Conservation (phyloP, 2,113 vertebrate species). For the Prietella phreatophila region DNA sequence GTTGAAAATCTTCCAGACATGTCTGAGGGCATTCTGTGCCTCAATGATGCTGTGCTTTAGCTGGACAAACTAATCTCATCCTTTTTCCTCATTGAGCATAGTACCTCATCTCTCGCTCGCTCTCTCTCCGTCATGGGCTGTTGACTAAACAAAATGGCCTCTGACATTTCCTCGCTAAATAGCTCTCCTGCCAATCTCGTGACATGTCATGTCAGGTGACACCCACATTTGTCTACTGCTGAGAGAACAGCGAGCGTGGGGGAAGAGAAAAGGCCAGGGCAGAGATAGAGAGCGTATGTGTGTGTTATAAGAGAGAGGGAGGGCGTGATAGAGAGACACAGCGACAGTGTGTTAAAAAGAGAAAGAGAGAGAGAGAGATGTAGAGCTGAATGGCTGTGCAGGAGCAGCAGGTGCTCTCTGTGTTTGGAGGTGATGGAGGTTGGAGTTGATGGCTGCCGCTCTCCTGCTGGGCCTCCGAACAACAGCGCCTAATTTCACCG, state of each 20-base stretch:
- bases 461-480: conserved; percentile 43
- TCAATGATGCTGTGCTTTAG: background rate
- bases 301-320: background rate
- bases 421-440: conserved; percentile 43
- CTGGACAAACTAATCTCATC: background rate
- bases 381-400: conserved; percentile 25
- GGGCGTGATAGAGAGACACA: background rate
- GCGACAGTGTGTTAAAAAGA: conserved; percentile 8
- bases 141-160: conserved; percentile 55
- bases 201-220: conserved; percentile 43
- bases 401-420: conserved; percentile 44
- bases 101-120: background rate
- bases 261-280: conserved; percentile 19
- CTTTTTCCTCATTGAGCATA: background rate
- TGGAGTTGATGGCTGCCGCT: conserved; percentile 43
- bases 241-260: conserved; percentile 27
- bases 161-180: conserved; percentile 53
- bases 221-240: conserved; percentile 37
- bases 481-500: conserved; percentile 44
- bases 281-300: background rate
- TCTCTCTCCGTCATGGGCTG: conserved; percentile 22
- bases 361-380: background rate
- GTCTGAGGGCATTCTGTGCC: background rate
- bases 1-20: background rate
- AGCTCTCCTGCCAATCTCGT: conserved; percentile 53